These are phyloP conservation scores for Himalopsyche kuldschensis DNA, from an alignment of 2,888 invertebrate genomes.

Conservation along the genomic window DNA sequence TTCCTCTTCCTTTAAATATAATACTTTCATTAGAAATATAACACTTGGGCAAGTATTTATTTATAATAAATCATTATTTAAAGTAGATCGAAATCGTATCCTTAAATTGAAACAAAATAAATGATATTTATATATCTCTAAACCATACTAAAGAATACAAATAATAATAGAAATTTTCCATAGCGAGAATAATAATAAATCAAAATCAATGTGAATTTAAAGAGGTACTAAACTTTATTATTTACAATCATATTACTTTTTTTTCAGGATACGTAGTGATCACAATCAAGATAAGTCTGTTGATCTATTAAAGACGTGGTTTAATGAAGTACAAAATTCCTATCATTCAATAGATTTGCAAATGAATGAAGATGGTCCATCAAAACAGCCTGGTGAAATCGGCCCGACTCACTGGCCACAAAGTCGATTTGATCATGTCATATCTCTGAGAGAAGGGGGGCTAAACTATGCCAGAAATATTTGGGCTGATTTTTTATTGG, in stretches of 20 bases:
- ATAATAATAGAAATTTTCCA: no score
- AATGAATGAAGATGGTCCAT: constrained; percentile 52
- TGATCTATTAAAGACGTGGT: constrained; percentile 74
- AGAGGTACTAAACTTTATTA: no score
- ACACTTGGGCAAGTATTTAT: no score
- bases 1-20: no score
- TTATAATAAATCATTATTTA: no score
- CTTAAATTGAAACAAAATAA: no score
- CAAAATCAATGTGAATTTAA: not conserved
- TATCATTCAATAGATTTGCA: constrained; percentile 73
- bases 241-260: not conserved
- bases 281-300: constrained; percentile 80
- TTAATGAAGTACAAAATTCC: constrained; percentile 58
- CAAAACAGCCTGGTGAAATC: constrained; percentile 60
- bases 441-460: constrained; percentile 75
- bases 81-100: no score
- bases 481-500: constrained; percentile 91
- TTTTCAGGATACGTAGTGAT: constrained; percentile 79
- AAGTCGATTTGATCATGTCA: constrained; percentile 76
- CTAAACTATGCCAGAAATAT: constrained; percentile 69
- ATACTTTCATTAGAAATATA: no score
- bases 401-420: constrained; percentile 75
- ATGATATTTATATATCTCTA: no score
- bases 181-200: no score
- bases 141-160: no score